Percentiles rank a stretch among this genome's conserved stretches.
These are phyloP conservation scores for Lithobates sylvaticus DNA, from an alignment of 2,797 vertebrate species.

Conservation along the genomic window DNA sequence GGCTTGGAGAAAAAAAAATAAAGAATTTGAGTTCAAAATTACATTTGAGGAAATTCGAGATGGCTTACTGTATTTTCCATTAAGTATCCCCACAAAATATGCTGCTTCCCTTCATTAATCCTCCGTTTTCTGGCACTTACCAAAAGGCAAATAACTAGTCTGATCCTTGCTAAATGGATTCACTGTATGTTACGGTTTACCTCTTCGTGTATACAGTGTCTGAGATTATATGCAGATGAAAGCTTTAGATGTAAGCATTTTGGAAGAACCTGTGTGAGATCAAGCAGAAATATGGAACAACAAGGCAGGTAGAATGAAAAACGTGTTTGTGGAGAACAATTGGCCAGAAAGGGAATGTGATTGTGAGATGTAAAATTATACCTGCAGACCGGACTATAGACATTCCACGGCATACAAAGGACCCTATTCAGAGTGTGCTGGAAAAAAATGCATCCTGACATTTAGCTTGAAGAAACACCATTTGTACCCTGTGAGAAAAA, in stretches of 20 bases:
- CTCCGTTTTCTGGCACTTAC: constrained; percentile 37
- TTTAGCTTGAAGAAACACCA: constrained; percentile 21
- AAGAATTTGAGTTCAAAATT: constrained; percentile 36
- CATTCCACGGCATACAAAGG: constrained; percentile 54
- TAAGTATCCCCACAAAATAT: constrained; percentile 33
- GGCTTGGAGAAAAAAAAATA: background rate
- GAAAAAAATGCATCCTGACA: constrained; percentile 30
- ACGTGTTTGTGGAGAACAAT: constrained; percentile 17
- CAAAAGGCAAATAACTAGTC: constrained; percentile 15
- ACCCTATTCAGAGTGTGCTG: constrained; percentile 18
- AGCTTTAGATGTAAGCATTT: constrained; percentile 13
- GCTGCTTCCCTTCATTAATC: constrained; percentile 35
- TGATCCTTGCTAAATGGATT: constrained; percentile 25
- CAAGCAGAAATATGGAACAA: constrained; percentile 13
- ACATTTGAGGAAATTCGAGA: constrained; percentile 41
- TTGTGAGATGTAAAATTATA: constrained; percentile 51
- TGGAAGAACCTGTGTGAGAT: constrained; percentile 8
- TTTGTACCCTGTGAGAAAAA: constrained; percentile 10
- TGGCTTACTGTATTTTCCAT: constrained; percentile 46
- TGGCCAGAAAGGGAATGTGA: constrained; percentile 51
- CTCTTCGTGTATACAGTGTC: background rate
- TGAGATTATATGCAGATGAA: background rate
- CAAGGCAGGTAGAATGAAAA: constrained; percentile 16
- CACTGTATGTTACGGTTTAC: constrained; percentile 8
- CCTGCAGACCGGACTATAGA: constrained; percentile 39